Evolutionary conservation across 2,113 vertebrate genomes (phyloP).

Genomic region (Calypte anna): DNA sequence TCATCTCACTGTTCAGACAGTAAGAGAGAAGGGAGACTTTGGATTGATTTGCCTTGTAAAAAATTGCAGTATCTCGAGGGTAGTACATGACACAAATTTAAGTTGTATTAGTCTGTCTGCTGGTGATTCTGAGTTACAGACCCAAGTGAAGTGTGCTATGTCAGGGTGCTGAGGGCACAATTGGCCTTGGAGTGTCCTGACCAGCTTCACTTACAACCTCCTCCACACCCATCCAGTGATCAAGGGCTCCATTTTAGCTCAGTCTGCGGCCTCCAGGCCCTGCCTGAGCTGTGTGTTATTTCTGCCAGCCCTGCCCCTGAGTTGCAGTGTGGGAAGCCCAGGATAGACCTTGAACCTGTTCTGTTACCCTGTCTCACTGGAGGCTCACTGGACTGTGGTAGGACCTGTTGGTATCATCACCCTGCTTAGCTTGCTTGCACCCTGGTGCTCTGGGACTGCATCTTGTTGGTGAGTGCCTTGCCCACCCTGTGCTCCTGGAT

Average conservation of each 20-base stretch:
- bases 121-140: not conserved
- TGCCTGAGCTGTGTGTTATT: not conserved
- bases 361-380: not conserved
- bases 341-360: not conserved
- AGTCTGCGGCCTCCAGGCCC: not conserved
- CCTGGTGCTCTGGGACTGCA: not conserved
- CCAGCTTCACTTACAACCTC: not conserved
- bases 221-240: not conserved
- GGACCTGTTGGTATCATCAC: not conserved
- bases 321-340: not conserved
- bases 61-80: not conserved
- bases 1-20: not conserved
- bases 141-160: too few relatives aligned
- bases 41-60: not conserved
- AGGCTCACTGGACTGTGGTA: not conserved
- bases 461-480: rapidly evolving
- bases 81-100: not conserved
- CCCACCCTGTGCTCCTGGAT: not conserved
- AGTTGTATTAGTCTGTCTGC: not conserved
- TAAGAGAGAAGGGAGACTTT: not conserved
- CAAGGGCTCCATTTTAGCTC: not conserved
- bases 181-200: not conserved
- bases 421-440: not conserved
- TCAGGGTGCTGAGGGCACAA: not conserved
- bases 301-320: not conserved